Conservation (phyloP, 1,140 invertebrate genomes). For the Leptopilina boulardi region DNA sequence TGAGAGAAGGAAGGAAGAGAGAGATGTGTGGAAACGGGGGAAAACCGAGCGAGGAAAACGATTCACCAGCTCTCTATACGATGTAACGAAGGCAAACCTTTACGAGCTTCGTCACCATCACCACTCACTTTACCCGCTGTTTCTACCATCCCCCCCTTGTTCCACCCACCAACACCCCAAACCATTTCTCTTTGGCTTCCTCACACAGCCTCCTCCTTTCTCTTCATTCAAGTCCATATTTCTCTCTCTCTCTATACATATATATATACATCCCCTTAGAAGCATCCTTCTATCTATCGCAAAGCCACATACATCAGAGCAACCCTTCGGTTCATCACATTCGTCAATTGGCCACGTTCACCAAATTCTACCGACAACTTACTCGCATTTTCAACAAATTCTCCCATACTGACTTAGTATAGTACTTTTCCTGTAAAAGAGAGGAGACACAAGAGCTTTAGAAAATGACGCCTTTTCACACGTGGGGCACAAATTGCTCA, state of each 20-base stretch:
- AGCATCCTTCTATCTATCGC: background rate
- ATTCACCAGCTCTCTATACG: background rate
- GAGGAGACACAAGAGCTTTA: background rate
- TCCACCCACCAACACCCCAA: too few species aligned
- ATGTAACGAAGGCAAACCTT: constrained; percentile 1
- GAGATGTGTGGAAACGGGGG: background rate
- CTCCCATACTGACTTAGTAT: background rate
- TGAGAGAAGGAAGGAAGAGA: background rate
- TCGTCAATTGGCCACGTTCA: constrained; percentile 19
- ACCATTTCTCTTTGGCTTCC: too few species aligned
- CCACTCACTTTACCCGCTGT: background rate
- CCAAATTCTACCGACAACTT: background rate
- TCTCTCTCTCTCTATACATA: background rate
- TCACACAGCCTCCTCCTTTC: background rate
- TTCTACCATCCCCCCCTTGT: background rate
- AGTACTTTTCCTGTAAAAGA: background rate
- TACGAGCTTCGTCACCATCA: constrained; percentile 2
- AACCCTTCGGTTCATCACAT: constrained; percentile 1
- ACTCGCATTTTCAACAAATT: constrained; percentile 10
- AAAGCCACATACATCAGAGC: too few species aligned
- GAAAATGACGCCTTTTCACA: background rate
- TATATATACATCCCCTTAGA: background rate
- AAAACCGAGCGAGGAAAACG: constrained; percentile 1
- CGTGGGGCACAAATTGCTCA: too few species aligned
- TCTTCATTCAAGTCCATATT: background rate